Evolutionary conservation across 30 jellyfish, hydroid and myxozoan genomes (phyloP), one percentile per base, ranked within the genome.

Genomic region (Turritopsis dohrnii): DNA sequence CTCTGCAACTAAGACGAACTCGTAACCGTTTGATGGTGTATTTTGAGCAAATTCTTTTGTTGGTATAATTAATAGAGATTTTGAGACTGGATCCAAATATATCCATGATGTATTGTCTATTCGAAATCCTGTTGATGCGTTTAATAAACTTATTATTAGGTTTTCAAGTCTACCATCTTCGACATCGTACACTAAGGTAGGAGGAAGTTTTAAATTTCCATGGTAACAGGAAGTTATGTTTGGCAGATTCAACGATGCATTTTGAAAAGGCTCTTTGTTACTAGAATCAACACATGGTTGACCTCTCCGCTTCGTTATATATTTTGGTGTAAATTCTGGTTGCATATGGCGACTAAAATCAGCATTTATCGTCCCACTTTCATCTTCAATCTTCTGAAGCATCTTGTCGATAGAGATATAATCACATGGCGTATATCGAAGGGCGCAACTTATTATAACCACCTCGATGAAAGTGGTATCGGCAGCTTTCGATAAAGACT

Each of bases 261-360:
- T 77, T 18, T 29, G 72, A 26, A 18, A 26, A 4, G 89, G 89
- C 17, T 66, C 66, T 71, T 31, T 82, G 25, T 82, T 82, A 27
- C 65, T 52, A 5, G 31, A 29, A 28, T 82, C 89, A 18, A 65
- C 7, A 1, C 89, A 82, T 29, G 86, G 84, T 28, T 31, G 31
- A 1, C 31, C 89, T 82, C 66, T 65, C 72, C 76, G 89, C 72
- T 28, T 27, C 21, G 89, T 65, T 29, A 82, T 25, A 71, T 65
- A 82, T 29, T 85, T 69, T n/a, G 89, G 89, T n/a, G 29, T 82
- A 52, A 26, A 82, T 28, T 82, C 86, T 52, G 89, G 85, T 8
- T 21, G 23, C 83, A 82, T 66, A 54, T 23, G 66, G 18, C 25
- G 41, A 16, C 21, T 9, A 25, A 82, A 82, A 65, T 21, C 85